Base-by-base conservation (phyloP, 1,140 invertebrate genomes). In the Lepidostoma basale region DNA sequence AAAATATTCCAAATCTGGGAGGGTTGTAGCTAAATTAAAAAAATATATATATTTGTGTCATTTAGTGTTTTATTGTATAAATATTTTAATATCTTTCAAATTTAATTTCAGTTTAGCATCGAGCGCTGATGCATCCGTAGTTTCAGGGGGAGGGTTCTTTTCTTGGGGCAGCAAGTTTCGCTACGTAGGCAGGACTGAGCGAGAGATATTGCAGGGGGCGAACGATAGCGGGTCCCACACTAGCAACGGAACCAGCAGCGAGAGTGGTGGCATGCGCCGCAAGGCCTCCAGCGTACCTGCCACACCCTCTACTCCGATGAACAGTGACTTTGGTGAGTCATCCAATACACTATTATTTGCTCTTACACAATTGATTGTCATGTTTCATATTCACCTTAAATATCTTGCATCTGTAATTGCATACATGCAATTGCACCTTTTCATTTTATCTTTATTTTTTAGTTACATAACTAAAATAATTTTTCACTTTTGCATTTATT, bases 91-190 rank as follows among this genome's bases (percentile, higher is more conserved):
- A n/a, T n/a, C n/a, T n/a, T n/a, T n/a, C n/a, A 69, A 70, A 69
- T 67, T 52, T 62, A 12, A 28, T 33, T 77, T 52, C 80, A 96
- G 94, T 56, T 87, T 96, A 76, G 88, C 92, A 33, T 92, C 92
- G 73, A 94, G 93, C 67, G 89, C 90, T 45, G 92, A 97, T 78
- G 92, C 93, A 39, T 88, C 88, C 67, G 90, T 97, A 6, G 91
- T 95, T 68, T 93, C 93, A 18, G 94, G 95, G 22, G 95, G 95
- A n/a, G 92, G 93, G 9, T 88, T 98, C 72, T 98, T 98, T 83
- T 95, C 93, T 0, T 92, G 93, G 87, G 94, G 94, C 36, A 96
- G 94, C 39, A 96, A 95, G 80, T 97, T 98, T 78, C 91, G 94
- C 73, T 95, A 93, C 80, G 91, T 91, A 54, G 95, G 95, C 1